phyloP scores from a whole-genome alignment of 2,888 invertebrate genomes.

The Aphidius colemani region DNA sequence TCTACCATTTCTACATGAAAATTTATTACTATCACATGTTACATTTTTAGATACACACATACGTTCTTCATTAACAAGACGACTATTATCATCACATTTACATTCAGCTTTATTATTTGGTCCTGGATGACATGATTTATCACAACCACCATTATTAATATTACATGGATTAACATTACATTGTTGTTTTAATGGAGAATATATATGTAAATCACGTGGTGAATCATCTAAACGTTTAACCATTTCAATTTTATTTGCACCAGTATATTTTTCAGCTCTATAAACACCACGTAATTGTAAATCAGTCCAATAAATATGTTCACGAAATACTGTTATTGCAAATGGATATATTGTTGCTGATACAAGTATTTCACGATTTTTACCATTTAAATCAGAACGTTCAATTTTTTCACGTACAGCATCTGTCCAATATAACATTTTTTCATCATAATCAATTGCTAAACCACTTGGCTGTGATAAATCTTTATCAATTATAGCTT shows the following conservation, averaged over 20 bases:
- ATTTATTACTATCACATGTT: conserved; percentile 84
- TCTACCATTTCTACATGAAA: conserved; percentile 90
- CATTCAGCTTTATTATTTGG: conserved; percentile 87
- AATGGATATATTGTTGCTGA: conserved; percentile 94
- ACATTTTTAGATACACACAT: conserved; percentile 92
- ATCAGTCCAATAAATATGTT: conserved; percentile 97
- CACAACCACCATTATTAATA: conserved; percentile 94
- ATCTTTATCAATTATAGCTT: conserved; percentile 86
- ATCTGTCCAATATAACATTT: conserved; percentile 96
- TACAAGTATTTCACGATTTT: conserved; percentile 80
- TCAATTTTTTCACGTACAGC: conserved; percentile 95
- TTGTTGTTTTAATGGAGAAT: conserved; percentile 76
- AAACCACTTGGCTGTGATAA: conserved; percentile 94
- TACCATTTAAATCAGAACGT: conserved; percentile 85
- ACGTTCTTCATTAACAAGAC: conserved; percentile 88
- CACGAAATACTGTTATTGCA: conserved; percentile 86
- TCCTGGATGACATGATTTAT: conserved; percentile 90
- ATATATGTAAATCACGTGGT: conserved; percentile 90
- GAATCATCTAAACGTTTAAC: conserved; percentile 91
- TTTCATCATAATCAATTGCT: conserved; percentile 93
- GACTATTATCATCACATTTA: conserved; percentile 83
- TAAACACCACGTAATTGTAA: conserved; percentile 91
- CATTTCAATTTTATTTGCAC: conserved; percentile 91
- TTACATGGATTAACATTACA: conserved; percentile 84
- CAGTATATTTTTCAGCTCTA: conserved; percentile 95